Evolutionary conservation across 2,113 vertebrate species (phyloP), one percentile per base, ranked within the genome.

Genomic region (Percopsis transmontana): DNA sequence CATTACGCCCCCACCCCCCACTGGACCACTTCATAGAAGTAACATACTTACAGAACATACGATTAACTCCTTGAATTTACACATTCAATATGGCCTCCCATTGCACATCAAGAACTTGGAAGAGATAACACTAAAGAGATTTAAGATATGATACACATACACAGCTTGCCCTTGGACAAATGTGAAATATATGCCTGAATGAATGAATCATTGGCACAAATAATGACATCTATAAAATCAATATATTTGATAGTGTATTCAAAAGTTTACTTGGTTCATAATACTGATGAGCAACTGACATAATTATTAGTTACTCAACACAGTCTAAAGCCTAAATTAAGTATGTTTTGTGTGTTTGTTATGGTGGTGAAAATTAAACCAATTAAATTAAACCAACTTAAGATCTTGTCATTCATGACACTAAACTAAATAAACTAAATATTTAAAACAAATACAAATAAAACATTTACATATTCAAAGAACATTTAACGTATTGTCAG

Each of bases 11-110:
- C 8, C 27, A 33, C 27, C 27, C n/a, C 65, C 75, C 54, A 68
- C 64, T 67, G 60, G 50, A 81, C 55, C 65, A 83, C 84, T 84
- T 89, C 80, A 83, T 85, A 76, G 80, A 89, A 83, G 80, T 81
- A 64, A 72, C 76, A 81, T 74, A 61, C 27, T 33, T 58, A 74
- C 74, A 79, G 38, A 83, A 79, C 77, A 81, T 40, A 57, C 69
- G 47, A 73, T 21, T 68, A 71, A 76, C 47, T 54, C 66, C 27
- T 48, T 62, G 19, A 58, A 72, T 33, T 62, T 71, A 53, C 58
- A 62, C 58, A 83, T 73, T 76, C 11, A 66, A 61, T 62, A 74
- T 64, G 70, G 72, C 65, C 47, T 54, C 69, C 53, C 58, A 70
- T 53, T 76, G 64, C 62, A 69, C 61, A 66, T 77, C 62, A 24